Evolutionary conservation across 2,888 invertebrate species (phyloP), one percentile per base, ranked within the genome.

Genomic region (Arrhopalites spinosus): DNA sequence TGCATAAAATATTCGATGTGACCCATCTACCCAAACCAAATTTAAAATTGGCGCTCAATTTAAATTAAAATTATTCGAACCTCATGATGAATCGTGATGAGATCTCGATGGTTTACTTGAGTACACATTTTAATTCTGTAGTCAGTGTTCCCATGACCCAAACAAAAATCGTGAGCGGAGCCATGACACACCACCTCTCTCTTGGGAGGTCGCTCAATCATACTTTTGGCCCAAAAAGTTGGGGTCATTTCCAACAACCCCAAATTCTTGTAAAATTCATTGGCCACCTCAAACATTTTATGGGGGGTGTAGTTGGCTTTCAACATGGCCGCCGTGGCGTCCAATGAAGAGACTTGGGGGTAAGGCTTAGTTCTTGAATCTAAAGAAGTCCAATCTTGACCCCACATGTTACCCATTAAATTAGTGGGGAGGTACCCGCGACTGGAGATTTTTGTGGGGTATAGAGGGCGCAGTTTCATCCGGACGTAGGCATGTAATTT

Each of bases 221-320:
- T 89, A 0, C 94, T 94, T 29, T 90, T 89, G 59, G 91, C 88
- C 95, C 95, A 95, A 87, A 95, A 95, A 86, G 92, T 91, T 0
- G 91, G 90, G 0, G 94, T 91, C 87, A 92, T 92, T 0, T 91
- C 90, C 83, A 91, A 90, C 84, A 95, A 86, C 0, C 93, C 93
- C 85, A 94, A 87, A 0, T 93, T 93, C 0, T 91, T 91, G 84
- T 91, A 93, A 85, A 93, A 93, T 84, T 93, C 92, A 83, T 94
- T 93, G 0, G 93, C 91, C 87, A 91, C 89, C 87, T 93, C 92
- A 85, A 93, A 93, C 88, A 93, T 92, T 76, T 87, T 86, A 74
- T 74, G 59, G 1, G 74, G 83, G 5, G 80, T 81, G 76, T 83
- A 83, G 15, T 85, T 85, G 15, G 45, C 86, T 59, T 86, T 85